Evolutionary conservation across 2,113 vertebrate species (phyloP).

Genomic region (Lophura nycthemera): DNA sequence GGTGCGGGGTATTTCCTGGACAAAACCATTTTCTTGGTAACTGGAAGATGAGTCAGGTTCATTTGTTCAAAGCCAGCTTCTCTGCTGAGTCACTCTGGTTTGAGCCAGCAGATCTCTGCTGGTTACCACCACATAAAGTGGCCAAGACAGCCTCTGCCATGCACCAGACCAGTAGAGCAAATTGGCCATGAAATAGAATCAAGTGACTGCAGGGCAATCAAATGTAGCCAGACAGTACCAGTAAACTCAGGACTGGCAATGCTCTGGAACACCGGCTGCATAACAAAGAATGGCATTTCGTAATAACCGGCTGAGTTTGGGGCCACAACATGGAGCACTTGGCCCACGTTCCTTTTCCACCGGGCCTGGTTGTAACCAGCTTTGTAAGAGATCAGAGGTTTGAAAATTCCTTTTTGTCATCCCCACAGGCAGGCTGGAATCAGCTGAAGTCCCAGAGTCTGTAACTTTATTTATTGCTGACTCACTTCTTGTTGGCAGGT

Average conservation of each 20-base stretch:
- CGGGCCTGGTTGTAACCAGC: neutral
- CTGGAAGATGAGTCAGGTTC: constrained; percentile 12
- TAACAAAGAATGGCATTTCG: neutral
- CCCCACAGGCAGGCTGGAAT: neutral
- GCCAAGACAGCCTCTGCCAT: neutral
- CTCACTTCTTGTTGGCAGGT: constrained; percentile 20
- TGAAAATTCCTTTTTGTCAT: constrained; percentile 15
- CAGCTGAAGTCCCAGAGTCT: neutral
- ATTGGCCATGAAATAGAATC: neutral
- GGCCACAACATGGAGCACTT: neutral
- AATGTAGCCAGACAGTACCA: neutral
- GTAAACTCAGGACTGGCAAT: neutral
- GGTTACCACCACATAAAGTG: neutral
- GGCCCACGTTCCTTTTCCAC: neutral
- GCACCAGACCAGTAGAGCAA: neutral
- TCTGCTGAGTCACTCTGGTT: neutral
- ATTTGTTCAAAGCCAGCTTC: neutral
- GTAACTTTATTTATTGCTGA: constrained; percentile 14
- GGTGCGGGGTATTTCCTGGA: constrained; percentile 15
- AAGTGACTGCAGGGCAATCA: neutral
- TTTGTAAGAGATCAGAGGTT: neutral
- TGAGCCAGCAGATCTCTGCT: neutral
- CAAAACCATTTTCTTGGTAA: constrained; percentile 1
- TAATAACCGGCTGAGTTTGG: neutral
- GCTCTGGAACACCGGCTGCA: neutral